Base-by-base conservation (phyloP, 2,113 vertebrate genomes). In the Ibidorhyncha struthersii region DNA sequence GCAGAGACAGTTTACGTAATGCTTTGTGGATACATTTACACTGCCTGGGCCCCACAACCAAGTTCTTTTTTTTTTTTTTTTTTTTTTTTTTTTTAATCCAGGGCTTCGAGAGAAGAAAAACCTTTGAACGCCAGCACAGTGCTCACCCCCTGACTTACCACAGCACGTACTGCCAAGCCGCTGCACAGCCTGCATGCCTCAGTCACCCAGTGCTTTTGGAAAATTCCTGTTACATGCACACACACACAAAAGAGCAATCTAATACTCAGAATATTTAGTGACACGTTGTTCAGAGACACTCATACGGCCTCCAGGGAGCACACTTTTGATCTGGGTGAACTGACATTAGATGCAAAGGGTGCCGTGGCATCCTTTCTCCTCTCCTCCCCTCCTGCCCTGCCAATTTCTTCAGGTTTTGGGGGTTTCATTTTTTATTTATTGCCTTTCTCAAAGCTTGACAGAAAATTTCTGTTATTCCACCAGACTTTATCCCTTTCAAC, bases 401-500 rank as follows among this genome's bases (percentile, higher is more conserved):
- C 78, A 19, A 62, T n/a, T 70, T 72, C 52, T 61, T 85, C 52
- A 82, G 14, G 49, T 36, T 90, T 90, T 62, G 1, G 13, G 67
- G 27, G 6, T n/a, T 80, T 91, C 17, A 58, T 84, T 87, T 92
- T 65, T 89, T 87, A 56, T 89, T 94, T 89, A 65, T 27, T 65
- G 38, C 43, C 12, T 55, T 82, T 82, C 66, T 80, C 5, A 2
- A 81, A 78, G 55, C 47, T 61, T 87, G 76, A 71, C 27, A 93
- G 74, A 79, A 93, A 85, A 43, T 89, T 89, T 87, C 50, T 90
- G 80, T 81, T 93, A 76, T 53, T 87, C 43, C 52, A 93, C 55
- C 79, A 89, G 62, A 89, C 80, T 96, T 96, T 50, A 89, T 88
- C 41, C 73, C 36, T 93, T 86, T 58, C 58, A 67, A 43, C 93